phyloP scores from a whole-genome alignment of 1,140 invertebrate species.

The Diplogasteroides magnus region DNA sequence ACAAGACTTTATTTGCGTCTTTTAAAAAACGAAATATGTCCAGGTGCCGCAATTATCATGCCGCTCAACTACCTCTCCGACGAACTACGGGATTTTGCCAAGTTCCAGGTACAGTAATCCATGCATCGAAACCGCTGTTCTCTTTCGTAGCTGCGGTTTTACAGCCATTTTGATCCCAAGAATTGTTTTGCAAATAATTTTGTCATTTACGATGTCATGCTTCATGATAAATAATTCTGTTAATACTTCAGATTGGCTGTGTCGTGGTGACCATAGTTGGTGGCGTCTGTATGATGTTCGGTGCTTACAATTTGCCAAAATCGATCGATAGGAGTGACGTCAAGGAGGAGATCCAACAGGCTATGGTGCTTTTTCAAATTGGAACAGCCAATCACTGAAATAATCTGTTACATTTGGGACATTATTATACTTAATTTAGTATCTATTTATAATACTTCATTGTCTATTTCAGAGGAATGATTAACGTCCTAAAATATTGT shows the following conservation, averaged over 20 bases:
- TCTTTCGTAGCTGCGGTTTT: not conserved
- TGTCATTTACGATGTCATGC: not conserved
- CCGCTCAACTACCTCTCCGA: slow-evolving; percentile 27
- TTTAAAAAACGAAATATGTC: slow-evolving; percentile 39
- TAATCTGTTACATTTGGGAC: not conserved
- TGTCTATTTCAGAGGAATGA: not conserved
- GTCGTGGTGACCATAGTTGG: slow-evolving; percentile 45
- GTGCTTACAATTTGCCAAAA: slow-evolving; percentile 19
- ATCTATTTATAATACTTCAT: not conserved
- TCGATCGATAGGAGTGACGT: not conserved
- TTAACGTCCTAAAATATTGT: not conserved
- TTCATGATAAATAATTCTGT: not conserved
- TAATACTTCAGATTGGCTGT: slow-evolving; percentile 41
- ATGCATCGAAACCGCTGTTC: not conserved
- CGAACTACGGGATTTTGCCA: slow-evolving; percentile 15
- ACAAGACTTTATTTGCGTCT: slow-evolving; percentile 38
- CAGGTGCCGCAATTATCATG: slow-evolving; percentile 36
- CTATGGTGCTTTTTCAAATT: not conserved
- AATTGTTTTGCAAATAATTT: no score
- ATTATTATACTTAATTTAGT: not conserved
- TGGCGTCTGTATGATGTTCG: slow-evolving; percentile 41
- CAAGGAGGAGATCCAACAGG: not conserved
- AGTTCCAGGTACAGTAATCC: not conserved
- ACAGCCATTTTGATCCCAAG: no score
- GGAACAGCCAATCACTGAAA: not conserved